These are phyloP conservation scores for Tricholauxania praeusta DNA, from an alignment of 2,888 invertebrate genomes.

Conservation along the genomic window DNA sequence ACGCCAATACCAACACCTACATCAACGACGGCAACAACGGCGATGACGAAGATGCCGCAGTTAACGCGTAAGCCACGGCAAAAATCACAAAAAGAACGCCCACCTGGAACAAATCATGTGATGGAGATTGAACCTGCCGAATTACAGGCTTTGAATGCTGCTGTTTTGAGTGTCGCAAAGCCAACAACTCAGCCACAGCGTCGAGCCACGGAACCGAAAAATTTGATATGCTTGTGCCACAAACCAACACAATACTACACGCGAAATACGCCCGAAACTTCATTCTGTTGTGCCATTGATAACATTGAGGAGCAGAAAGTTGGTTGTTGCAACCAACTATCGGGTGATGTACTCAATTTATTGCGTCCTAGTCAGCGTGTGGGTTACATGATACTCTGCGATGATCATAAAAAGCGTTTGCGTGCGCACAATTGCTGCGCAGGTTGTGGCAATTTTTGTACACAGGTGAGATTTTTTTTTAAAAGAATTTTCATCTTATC, in stretches of 20 bases:
- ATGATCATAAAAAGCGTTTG: slow-evolving; percentile 81
- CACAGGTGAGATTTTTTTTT: slow-evolving; percentile 74
- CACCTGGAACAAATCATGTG: background rate
- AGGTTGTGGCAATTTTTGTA: slow-evolving; percentile 89
- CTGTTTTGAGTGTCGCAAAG: slow-evolving; percentile 29
- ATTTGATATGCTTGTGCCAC: slow-evolving; percentile 70
- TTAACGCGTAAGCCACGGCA: slow-evolving; percentile 39
- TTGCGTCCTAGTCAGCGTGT: slow-evolving; percentile 79
- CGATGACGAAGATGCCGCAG: slow-evolving; percentile 3
- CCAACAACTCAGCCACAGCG: slow-evolving; percentile 38
- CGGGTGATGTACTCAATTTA: slow-evolving; percentile 72
- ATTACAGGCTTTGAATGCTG: slow-evolving; percentile 44
- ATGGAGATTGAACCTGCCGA: slow-evolving; percentile 41
- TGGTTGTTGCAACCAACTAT: slow-evolving; percentile 83
- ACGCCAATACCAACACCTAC: background rate
- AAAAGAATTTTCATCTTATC: background rate
- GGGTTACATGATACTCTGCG: slow-evolving; percentile 85
- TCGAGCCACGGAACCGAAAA: slow-evolving; percentile 30
- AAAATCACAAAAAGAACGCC: slow-evolving; percentile 34
- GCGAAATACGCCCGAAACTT: slow-evolving; percentile 68
- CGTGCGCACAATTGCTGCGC: slow-evolving; percentile 89
- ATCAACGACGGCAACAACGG: slow-evolving; percentile 8
- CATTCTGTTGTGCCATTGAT: slow-evolving; percentile 80
- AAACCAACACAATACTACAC: slow-evolving; percentile 70
- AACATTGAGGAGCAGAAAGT: slow-evolving; percentile 79